A percentile compares a stretch with the other conserved stretches of the same genome.
Conservation (phyloP, 2,797 vertebrate genomes). For the Enoplosus armatus region DNA sequence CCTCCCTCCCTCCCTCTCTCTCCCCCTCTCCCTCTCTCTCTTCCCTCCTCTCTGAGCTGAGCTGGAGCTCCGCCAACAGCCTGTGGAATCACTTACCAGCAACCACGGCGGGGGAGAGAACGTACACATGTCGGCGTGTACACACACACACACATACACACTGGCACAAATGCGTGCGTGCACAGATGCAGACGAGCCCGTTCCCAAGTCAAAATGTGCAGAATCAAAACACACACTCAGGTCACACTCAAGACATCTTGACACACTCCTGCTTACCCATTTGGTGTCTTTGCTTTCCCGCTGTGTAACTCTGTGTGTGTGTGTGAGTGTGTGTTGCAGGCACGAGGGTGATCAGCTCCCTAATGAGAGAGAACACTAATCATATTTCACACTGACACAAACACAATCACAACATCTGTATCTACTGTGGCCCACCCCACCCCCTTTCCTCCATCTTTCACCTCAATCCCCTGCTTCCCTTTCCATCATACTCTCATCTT, state of each 20-base stretch:
- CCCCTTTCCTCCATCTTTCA: constrained; percentile 18
- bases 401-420: constrained; percentile 84
- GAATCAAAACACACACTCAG: constrained; percentile 36
- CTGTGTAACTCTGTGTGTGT: constrained; percentile 31
- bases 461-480: constrained; percentile 23
- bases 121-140: constrained; percentile 36
- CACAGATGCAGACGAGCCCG: constrained; percentile 14
- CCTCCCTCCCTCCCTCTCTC: constrained; percentile 46
- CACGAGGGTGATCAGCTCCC: constrained; percentile 77
- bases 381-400: constrained; percentile 84
- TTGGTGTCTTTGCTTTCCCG: constrained; percentile 45
- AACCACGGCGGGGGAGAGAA: constrained; percentile 56
- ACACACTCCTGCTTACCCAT: constrained; percentile 34
- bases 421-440: constrained; percentile 53
- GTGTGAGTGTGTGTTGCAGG: constrained; percentile 27
- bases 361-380: constrained; percentile 84
- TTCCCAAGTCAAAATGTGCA: constrained; percentile 49
- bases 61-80: constrained; percentile 80
- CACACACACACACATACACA: constrained; percentile 15
- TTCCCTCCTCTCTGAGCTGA: constrained; percentile 46
- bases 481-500: constrained; percentile 28
- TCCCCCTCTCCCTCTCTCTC: constrained; percentile 37
- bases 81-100: constrained; percentile 83
- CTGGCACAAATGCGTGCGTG: constrained; percentile 1
- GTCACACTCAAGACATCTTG: constrained; percentile 25